Conservation (phyloP, 2,888 invertebrate species). For the Drosophila lacicola region DNA sequence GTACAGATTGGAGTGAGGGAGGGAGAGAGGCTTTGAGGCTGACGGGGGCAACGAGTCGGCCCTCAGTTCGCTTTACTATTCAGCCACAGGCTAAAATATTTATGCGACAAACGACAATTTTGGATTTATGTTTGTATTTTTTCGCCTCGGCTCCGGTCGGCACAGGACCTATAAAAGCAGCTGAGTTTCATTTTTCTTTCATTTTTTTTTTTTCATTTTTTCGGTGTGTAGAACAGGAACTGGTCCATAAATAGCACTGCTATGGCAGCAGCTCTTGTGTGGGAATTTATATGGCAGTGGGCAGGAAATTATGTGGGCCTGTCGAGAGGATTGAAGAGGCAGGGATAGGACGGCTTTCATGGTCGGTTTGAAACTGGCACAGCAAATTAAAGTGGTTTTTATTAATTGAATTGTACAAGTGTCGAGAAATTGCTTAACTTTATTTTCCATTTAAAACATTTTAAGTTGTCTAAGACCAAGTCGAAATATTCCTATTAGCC, state of each 20-base stretch:
- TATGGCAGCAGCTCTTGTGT: slow-evolving; percentile 62
- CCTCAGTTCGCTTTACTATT: slow-evolving; percentile 41
- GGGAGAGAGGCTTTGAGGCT: fast-evolving
- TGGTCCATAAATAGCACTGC: slow-evolving; percentile 74
- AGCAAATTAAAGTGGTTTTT: slow-evolving; percentile 60
- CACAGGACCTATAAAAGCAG: slow-evolving; percentile 50
- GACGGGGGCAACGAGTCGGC: neutral
- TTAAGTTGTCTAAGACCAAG: slow-evolving; percentile 3
- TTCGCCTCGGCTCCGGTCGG: slow-evolving; percentile 11
- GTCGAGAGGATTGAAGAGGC: neutral
- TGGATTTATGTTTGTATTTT: slow-evolving; percentile 71
- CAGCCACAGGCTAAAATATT: slow-evolving; percentile 71
- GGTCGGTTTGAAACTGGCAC: slow-evolving; percentile 57
- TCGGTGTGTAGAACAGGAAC: slow-evolving; percentile 62
- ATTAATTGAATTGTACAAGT: slow-evolving; percentile 53
- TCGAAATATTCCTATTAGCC: neutral
- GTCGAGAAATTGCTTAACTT: slow-evolving; percentile 21
- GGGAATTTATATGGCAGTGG: slow-evolving; percentile 72
- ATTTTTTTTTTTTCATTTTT: slow-evolving; percentile 16
- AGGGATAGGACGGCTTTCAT: neutral
- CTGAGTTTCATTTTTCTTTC: slow-evolving; percentile 59
- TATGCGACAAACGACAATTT: slow-evolving; percentile 81
- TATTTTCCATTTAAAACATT: slow-evolving; percentile 28
- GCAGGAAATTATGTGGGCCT: slow-evolving; percentile 70
- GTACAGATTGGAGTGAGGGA: neutral